Evolutionary conservation across 2,888 invertebrate genomes (phyloP), one percentile per base, ranked within the genome.

Genomic region (Psylliodes chrysocephalus): DNA sequence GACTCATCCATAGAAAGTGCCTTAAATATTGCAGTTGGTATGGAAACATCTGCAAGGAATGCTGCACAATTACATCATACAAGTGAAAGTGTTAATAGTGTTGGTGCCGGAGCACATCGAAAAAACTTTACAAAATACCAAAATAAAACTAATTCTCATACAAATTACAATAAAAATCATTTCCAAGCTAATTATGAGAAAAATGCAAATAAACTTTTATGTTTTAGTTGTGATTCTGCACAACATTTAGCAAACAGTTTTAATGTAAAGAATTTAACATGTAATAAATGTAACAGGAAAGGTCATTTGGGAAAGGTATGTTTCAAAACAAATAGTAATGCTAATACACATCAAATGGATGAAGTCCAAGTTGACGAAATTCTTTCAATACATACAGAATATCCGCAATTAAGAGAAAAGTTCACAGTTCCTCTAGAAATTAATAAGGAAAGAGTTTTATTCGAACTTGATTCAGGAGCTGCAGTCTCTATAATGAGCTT

Each of bases 1-100:
- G 56, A 73, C 22, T 49, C 75, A 51, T 70, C 70, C 1, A 49
- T 72, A 5, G 64, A 71, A 5, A 68, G 42, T 17, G 75, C 75
- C 14, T 12, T 71, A 19, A 67, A 71, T 15, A 71, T 69, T 30
- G 72, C 75, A 14, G 64, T 62, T n/a, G 65, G 73, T 12, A 72
- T 73, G 66, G 73, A 74, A 64, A 54, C 38, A 12, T 64, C 61
- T 12, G 64, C 51, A 22, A 46, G 52, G 63, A 73, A 71, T 51
- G 70, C 70, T 8, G 69, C 64, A 14, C 67, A 74, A 64, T 49
- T 74, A 33, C 74, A 66, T 33, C 6, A 42, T 28, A 6, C 28
- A 33, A 28, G 8, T 2, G 7, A 49, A 1, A 49, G 6, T 49
- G 33, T 53, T 10, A 30, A 33, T 12, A 30, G 35, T 35, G 18